Percentiles rank a stretch among this genome's conserved stretches.
phyloP scores from a whole-genome alignment of 1,140 invertebrate genomes.

The Hypothenemus hampei region DNA sequence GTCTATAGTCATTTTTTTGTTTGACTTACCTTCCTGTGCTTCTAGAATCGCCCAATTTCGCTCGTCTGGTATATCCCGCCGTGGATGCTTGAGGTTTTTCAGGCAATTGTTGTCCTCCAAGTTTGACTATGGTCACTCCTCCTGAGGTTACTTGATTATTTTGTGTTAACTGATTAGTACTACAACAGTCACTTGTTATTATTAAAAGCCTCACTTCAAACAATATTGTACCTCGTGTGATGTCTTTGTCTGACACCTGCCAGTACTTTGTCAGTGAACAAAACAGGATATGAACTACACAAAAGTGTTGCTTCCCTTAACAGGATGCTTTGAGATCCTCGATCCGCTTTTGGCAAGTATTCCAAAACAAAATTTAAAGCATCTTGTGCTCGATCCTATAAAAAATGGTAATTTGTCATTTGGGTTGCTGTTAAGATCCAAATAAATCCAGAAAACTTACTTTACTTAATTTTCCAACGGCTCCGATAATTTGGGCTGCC shows the following conservation, averaged over 20 bases:
- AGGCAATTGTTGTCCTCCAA: constrained; percentile 51
- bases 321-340: constrained; percentile 62
- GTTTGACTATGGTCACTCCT: constrained; percentile 70
- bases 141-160: constrained; percentile 62
- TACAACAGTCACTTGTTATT: constrained; percentile 19
- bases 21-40: constrained; percentile 53
- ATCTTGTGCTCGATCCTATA: constrained; percentile 67
- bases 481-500: constrained; percentile 60
- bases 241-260: constrained; percentile 63
- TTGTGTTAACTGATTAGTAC: constrained; percentile 41
- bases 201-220: neutral
- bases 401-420: constrained; percentile 10
- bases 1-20: neutral
- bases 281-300: constrained; percentile 67
- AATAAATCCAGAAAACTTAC: too few species aligned
- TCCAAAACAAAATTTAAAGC: constrained; percentile 75
- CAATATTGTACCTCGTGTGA: constrained; percentile 45
- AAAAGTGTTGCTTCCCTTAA: constrained; percentile 71
- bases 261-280: constrained; percentile 73
- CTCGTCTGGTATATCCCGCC: constrained; percentile 55
- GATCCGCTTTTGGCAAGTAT: constrained; percentile 63
- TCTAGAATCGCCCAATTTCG: constrained; percentile 61
- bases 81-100: constrained; percentile 30
- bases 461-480: constrained; percentile 59
- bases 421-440: too few species aligned